A percentile compares a stretch with the other conserved stretches of the same genome.
phyloP scores from a whole-genome alignment of 2,797 vertebrate species.

The Spea hammondii region DNA sequence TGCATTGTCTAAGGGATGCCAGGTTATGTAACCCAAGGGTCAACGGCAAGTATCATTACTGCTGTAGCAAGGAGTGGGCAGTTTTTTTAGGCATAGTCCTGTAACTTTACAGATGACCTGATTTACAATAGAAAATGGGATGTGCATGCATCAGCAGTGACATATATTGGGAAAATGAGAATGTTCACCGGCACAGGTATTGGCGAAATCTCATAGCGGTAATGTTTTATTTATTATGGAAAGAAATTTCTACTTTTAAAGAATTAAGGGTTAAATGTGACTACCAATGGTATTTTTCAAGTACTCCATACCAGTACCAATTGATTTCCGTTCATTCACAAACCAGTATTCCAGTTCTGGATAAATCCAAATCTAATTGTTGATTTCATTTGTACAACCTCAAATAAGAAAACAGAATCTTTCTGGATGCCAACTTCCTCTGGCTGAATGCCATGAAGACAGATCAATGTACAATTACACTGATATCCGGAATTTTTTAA shows the following conservation, averaged over 20 bases:
- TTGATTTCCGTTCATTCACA: background rate
- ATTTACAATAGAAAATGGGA: slow-evolving; percentile 57
- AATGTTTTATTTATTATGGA: too few species aligned
- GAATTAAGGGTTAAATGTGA: too few species aligned
- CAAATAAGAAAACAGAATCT: slow-evolving; percentile 23
- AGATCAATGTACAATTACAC: slow-evolving; percentile 65
- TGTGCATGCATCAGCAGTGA: slow-evolving; percentile 58
- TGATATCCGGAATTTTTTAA: slow-evolving; percentile 80
- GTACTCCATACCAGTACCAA: background rate
- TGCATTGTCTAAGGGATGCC: slow-evolving; percentile 59
- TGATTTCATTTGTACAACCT: slow-evolving; percentile 38
- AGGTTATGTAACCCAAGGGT: slow-evolving; percentile 36
- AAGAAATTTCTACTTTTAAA: too few species aligned
- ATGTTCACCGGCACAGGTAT: background rate
- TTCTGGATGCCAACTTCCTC: slow-evolving; percentile 45
- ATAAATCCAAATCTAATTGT: background rate
- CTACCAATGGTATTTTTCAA: background rate
- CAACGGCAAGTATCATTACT: background rate
- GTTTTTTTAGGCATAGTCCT: slow-evolving; percentile 46
- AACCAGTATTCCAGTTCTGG: background rate
- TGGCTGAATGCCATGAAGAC: slow-evolving; percentile 55
- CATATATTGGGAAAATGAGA: slow-evolving; percentile 42
- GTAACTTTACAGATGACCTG: slow-evolving; percentile 58
- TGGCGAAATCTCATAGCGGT: too few species aligned
- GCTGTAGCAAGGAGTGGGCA: background rate